Percentiles rank a stretch among this genome's conserved stretches.
Conservation (phyloP, 1,140 invertebrate genomes). For the Penaeus vannamei region DNA sequence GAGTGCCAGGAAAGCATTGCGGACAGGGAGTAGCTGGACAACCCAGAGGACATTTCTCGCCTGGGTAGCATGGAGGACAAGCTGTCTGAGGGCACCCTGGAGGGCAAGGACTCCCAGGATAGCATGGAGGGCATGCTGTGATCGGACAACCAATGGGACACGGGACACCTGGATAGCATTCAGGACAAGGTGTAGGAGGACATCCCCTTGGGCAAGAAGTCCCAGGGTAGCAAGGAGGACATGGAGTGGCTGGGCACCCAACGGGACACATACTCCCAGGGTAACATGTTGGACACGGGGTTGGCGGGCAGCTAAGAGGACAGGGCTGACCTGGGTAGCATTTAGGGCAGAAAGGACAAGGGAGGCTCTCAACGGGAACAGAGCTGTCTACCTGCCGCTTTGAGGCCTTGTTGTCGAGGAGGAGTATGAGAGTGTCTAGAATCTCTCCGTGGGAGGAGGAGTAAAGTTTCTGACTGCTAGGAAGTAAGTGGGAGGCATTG, state of each 20-base stretch:
- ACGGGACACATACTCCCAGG: constrained; percentile 38
- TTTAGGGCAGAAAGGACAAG: no score
- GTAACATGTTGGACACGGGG: constrained; percentile 22
- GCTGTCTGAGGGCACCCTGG: constrained; percentile 24
- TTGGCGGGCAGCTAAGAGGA: background rate
- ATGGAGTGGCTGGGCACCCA: constrained; percentile 19
- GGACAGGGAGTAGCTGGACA: constrained; percentile 29
- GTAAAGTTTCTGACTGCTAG: no score
- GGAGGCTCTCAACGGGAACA: no score
- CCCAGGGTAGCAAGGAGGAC: constrained; percentile 11
- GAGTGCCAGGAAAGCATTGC: background rate
- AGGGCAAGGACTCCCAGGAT: constrained; percentile 40
- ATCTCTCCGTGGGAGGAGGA: no score
- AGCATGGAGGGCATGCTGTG: constrained; percentile 29
- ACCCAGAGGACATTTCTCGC: constrained; percentile 22
- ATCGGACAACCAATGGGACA: constrained; percentile 42
- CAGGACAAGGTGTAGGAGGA: background rate
- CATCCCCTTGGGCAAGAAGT: background rate
- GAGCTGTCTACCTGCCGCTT: no score
- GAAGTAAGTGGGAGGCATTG: no score
- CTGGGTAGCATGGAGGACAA: constrained; percentile 48
- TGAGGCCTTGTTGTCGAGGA: no score
- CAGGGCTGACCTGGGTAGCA: no score
- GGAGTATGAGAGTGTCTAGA: no score
- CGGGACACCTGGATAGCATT: constrained; percentile 6